Conservation (phyloP, 2,113 vertebrate genomes). For the Pygoscelis adeliae region DNA sequence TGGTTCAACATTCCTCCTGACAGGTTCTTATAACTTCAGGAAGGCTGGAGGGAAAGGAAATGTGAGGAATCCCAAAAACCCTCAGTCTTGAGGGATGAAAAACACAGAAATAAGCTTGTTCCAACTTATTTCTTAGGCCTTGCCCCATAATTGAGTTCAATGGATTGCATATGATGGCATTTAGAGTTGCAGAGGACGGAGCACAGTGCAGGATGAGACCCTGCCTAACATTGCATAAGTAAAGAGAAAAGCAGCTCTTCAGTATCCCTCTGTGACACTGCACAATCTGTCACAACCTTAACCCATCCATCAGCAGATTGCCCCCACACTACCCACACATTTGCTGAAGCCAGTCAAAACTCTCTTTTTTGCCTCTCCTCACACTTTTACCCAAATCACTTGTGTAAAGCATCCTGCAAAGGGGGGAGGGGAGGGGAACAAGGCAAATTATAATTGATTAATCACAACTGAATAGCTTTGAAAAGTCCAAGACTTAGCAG, state of each 20-base stretch:
- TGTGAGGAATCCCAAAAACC: background rate
- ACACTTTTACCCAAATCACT: background rate
- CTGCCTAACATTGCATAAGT: background rate
- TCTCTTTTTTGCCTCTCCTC: background rate
- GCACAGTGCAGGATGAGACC: background rate
- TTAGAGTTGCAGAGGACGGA: background rate
- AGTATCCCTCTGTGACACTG: background rate
- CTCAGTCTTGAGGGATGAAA: background rate
- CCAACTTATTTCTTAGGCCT: background rate
- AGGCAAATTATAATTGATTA: background rate
- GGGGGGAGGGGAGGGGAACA: background rate
- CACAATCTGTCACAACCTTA: background rate
- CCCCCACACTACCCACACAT: background rate
- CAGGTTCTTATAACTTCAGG: background rate
- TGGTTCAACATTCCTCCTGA: background rate
- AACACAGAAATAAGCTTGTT: background rate
- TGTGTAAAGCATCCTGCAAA: background rate
- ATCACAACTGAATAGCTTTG: background rate
- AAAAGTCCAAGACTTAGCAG: background rate
- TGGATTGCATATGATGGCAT: background rate
- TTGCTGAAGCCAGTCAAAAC: background rate
- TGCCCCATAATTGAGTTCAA: background rate
- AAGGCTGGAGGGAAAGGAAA: background rate
- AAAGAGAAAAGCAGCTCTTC: background rate
- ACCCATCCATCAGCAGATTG: background rate